phyloP scores from a whole-genome alignment of 2,113 vertebrate species.

The Plectropomus leopardus region DNA sequence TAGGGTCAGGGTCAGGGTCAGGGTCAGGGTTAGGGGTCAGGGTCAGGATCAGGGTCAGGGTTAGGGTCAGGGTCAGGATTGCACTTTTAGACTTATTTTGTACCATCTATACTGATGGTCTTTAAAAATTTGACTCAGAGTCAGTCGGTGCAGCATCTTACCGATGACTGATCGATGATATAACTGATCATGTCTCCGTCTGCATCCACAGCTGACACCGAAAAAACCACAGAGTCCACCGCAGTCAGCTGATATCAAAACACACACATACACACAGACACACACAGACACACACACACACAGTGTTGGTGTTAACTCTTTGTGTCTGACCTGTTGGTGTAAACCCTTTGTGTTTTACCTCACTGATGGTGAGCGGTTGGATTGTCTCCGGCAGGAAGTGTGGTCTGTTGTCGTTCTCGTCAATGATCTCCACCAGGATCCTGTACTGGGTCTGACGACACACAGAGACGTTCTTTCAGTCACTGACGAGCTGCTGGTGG shows the following conservation, averaged over 20 bases:
- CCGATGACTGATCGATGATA: conserved; percentile 79
- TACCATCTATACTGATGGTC: too few species aligned
- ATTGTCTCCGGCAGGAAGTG: conserved; percentile 77
- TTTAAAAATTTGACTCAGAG: too few species aligned
- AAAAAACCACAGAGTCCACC: conserved; percentile 84
- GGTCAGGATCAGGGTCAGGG: too few species aligned
- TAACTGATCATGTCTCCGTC: conserved; percentile 85
- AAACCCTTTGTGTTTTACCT: conserved; percentile 83
- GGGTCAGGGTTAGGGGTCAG: too few species aligned
- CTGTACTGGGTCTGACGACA: conserved; percentile 73
- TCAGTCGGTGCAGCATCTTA: too few species aligned
- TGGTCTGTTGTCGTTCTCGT: conserved; percentile 87
- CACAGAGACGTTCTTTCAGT: neutral
- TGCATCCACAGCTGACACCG: conserved; percentile 82
- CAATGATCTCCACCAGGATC: conserved; percentile 85
- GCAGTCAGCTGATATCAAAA: conserved; percentile 81
- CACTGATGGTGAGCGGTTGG: conserved; percentile 80
- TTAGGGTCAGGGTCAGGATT: too few species aligned
- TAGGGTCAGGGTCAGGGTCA: too few species aligned
- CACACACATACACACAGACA: too few species aligned
- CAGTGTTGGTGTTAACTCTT: too few species aligned
- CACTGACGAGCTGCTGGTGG: neutral
- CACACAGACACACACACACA: neutral
- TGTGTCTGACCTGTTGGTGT: too few species aligned
- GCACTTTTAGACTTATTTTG: too few species aligned